Conservation (phyloP, 2,888 invertebrate genomes). For the Spisula solida region DNA sequence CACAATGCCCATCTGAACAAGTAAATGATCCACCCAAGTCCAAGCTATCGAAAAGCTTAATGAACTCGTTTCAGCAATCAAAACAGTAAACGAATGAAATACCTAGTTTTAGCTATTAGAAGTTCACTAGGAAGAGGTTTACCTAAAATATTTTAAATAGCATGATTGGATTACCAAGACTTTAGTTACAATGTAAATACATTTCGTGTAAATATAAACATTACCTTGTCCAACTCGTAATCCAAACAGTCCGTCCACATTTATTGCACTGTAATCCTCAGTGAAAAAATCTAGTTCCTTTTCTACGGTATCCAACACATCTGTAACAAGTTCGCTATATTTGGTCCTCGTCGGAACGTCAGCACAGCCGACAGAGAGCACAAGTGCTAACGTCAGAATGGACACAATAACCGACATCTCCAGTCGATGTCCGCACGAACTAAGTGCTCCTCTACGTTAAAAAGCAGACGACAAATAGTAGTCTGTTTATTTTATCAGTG, state of each 20-base stretch:
- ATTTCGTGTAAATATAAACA: constrained; percentile 19
- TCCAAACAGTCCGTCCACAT: constrained; percentile 82
- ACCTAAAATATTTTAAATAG: too few relatives aligned
- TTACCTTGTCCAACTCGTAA: constrained; percentile 81
- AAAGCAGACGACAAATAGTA: not conserved
- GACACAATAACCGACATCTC: constrained; percentile 34
- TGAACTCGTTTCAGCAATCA: too few relatives aligned
- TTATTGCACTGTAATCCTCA: constrained; percentile 78
- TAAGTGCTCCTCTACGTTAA: not conserved
- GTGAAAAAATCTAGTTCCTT: constrained; percentile 74
- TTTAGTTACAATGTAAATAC: too few relatives aligned
- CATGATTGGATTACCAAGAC: too few relatives aligned
- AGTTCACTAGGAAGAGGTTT: too few relatives aligned
- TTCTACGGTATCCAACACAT: constrained; percentile 70
- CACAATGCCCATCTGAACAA: too few relatives aligned
- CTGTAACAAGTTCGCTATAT: not conserved
- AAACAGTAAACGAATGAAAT: too few relatives aligned
- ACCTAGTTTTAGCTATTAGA: too few relatives aligned
- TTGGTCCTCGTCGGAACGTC: constrained; percentile 17
- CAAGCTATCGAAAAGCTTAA: too few relatives aligned
- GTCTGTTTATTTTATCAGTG: constrained; percentile 19
- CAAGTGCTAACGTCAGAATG: not conserved
- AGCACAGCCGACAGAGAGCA: constrained; percentile 35
- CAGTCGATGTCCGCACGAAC: not conserved
- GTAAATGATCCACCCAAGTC: too few relatives aligned